Base-by-base conservation (phyloP, 2,888 invertebrate species). In the Drosophila austrosaltans region DNA sequence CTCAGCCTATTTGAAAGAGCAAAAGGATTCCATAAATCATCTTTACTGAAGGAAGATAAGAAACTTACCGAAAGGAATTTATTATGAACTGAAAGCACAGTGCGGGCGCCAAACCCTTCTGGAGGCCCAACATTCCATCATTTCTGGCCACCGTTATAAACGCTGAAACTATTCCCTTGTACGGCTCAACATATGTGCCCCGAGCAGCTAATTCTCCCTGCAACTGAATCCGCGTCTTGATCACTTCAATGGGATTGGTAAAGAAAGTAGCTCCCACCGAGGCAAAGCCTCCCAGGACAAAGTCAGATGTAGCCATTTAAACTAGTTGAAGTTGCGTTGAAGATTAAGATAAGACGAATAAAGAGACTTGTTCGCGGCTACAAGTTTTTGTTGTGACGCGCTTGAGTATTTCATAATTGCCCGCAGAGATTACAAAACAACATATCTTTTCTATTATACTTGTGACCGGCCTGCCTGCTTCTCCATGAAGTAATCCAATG, bases 191-290 rank as follows among this genome's bases (percentile, higher is more conserved):
- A 88, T 97, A 97, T 0, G 95, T 93, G 0, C 97, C 97, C 44
- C 94, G 94, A 0, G 95, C 94, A 69, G 94, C 94, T 25, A 98
- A 91, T 92, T 98, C 97, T 0, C 97, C 97, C 90, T 98, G 98
- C 22, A 98, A 93, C 90, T 98, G 98, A 82, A 98, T 94, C 20
- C 98, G 94, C 0, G 96, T 97, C 92, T 98, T 98, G 8, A 97
- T 95, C 8, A 92, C 92, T 91, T 97, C 97, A 57, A 96, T 93
- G 0, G 98, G 98, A 91, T 98, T 98, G 0, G 97, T 97, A 89
- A 97, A 96, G 39, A 96, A 87, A 1, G 96, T 96, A 0, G 98
- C 97, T 32, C 96, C 95, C 90, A 96, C 95, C 0, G 97, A 97
- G 0, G 96, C 96, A 2, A 94, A 81, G 0, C 95, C 98, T 20